Conservation (phyloP, 2,113 vertebrate species). For the Hemiprocne comata region DNA sequence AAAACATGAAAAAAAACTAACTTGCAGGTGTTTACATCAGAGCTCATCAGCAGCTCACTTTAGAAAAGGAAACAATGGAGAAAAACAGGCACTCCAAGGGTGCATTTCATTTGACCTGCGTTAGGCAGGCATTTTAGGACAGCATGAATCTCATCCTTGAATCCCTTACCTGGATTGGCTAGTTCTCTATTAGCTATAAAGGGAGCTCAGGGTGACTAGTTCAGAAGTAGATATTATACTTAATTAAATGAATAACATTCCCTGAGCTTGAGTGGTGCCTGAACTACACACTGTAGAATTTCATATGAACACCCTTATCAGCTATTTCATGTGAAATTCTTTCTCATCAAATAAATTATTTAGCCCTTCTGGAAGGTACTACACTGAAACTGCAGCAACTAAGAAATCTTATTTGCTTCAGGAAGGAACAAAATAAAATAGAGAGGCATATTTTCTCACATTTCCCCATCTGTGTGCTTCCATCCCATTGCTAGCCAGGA, state of each 20-base stretch:
- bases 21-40: neutral
- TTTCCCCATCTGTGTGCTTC: neutral
- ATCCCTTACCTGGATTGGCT: neutral
- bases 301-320: neutral
- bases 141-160: neutral
- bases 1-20: neutral
- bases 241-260: neutral
- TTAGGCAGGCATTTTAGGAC: neutral
- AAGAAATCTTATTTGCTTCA: neutral
- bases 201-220: neutral
- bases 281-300: neutral
- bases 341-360: slow-evolving; percentile 30
- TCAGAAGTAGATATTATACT: neutral
- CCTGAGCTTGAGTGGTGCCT: neutral
- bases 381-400: neutral
- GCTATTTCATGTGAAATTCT: slow-evolving; percentile 11
- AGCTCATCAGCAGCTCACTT: neutral
- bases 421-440: neutral
- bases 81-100: neutral
- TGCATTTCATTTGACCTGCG: neutral
- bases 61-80: neutral
- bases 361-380: neutral
- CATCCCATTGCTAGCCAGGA: neutral
- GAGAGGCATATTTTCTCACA: neutral
- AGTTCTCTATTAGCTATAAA: neutral